Evolutionary conservation across 2,113 vertebrate species (phyloP).

Genomic region (Guaruba guarouba): DNA sequence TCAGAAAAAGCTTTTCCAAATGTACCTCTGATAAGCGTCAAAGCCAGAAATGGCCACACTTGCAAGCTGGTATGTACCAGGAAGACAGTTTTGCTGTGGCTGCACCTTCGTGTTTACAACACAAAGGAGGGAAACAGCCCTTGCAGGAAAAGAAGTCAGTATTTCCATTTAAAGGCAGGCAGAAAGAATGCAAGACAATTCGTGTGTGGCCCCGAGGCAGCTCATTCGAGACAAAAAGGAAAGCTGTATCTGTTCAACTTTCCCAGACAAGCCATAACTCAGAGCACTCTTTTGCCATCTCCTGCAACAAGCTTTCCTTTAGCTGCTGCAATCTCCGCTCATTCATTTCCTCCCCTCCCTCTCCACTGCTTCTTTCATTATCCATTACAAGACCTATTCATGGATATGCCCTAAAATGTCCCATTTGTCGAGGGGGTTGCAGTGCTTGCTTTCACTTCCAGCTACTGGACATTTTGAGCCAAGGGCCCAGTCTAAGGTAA

Average conservation of each 20-base stretch:
- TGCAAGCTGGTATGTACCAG: neutral
- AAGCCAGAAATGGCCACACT: fast-evolving
- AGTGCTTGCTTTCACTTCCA: neutral
- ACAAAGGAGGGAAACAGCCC: neutral
- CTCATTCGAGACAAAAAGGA: neutral
- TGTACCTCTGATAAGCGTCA: neutral
- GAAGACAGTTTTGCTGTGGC: neutral
- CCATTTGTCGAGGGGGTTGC: neutral
- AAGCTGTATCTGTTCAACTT: conserved; percentile 4
- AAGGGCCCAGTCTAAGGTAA: conserved; percentile 3
- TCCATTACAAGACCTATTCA: conserved; percentile 7
- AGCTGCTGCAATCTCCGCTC: neutral
- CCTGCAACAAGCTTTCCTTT: neutral
- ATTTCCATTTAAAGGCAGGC: neutral
- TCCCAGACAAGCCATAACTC: conserved; percentile 42
- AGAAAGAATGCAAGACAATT: neutral
- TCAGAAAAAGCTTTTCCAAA: neutral
- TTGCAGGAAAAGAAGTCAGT: fast-evolving
- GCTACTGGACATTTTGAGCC: neutral
- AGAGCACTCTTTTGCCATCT: neutral
- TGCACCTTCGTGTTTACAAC: neutral
- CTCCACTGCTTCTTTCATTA: neutral
- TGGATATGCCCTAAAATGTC: neutral
- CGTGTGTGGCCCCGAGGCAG: conserved; percentile 27
- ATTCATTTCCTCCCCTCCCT: conserved; percentile 5